phyloP scores from a whole-genome alignment of 2,888 invertebrate species.

The Diarsia rubi region DNA sequence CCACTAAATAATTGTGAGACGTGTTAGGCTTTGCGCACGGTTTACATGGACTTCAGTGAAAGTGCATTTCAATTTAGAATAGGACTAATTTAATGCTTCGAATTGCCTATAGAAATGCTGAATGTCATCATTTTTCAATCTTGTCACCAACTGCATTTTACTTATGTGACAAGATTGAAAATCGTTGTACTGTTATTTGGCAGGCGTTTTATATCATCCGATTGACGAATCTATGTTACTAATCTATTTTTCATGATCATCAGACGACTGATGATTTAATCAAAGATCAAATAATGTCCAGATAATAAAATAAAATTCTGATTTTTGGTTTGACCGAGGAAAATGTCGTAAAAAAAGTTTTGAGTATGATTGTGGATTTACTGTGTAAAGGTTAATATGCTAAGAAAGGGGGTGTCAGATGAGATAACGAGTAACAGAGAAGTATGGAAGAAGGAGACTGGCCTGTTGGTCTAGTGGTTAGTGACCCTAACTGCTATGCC shows the following conservation, averaged over 20 bases:
- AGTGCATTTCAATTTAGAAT: constrained; percentile 52
- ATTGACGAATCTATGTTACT: constrained; percentile 35
- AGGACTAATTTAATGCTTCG: constrained; percentile 56
- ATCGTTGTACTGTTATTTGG: constrained; percentile 48
- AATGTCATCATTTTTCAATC: constrained; percentile 62
- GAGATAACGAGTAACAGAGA: too few relatives aligned
- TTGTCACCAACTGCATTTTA: constrained; percentile 52
- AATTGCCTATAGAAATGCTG: constrained; percentile 57
- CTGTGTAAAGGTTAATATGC: too few relatives aligned
- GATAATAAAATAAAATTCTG: neutral
- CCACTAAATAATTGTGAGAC: constrained; percentile 77
- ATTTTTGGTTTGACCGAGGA: neutral
- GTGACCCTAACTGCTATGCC: too few relatives aligned
- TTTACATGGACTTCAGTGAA: constrained; percentile 69
- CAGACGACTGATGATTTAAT: neutral
- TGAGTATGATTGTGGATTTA: too few relatives aligned
- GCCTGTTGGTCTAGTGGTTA: too few relatives aligned
- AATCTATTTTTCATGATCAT: constrained; percentile 16
- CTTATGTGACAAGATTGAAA: constrained; percentile 52
- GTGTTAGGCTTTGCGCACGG: constrained; percentile 55
- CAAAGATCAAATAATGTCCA: constrained; percentile 1
- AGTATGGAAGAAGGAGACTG: too few relatives aligned
- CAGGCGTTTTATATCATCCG: constrained; percentile 22
- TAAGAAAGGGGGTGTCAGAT: too few relatives aligned
- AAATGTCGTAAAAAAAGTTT: too few relatives aligned